phyloP scores from a whole-genome alignment of 2,888 invertebrate genomes.

The Sphaeridia pumilis region DNA sequence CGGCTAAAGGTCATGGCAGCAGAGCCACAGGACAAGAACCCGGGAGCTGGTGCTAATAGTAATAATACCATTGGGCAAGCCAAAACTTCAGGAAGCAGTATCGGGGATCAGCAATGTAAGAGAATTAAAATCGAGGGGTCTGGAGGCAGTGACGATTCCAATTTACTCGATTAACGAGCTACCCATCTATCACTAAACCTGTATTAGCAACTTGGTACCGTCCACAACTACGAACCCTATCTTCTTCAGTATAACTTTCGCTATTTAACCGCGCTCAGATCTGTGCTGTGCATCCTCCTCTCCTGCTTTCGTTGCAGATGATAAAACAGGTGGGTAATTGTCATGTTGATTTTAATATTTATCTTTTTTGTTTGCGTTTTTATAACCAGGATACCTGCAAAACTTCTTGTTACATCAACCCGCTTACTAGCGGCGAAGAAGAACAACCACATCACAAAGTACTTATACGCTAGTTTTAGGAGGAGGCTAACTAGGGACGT shows the following conservation, averaged over 20 bases:
- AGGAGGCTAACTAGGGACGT: too few species aligned
- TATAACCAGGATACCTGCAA: too few species aligned
- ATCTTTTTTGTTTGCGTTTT: neutral
- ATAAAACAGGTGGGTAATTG: neutral
- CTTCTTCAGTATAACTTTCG: too few species aligned
- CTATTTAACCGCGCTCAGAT: neutral
- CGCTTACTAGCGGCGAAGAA: too few species aligned
- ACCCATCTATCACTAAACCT: neutral
- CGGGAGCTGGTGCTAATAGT: constrained; percentile 17
- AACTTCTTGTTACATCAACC: too few species aligned
- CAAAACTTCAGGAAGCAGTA: constrained; percentile 18
- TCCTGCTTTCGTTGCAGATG: neutral
- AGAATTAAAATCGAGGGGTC: constrained; percentile 35
- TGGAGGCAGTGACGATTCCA: constrained; percentile 16
- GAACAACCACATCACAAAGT: too few species aligned
- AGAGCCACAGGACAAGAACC: constrained; percentile 44
- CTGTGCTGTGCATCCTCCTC: constrained; percentile 27
- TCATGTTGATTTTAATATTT: neutral
- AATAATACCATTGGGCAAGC: constrained; percentile 10
- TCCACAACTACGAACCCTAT: too few species aligned
- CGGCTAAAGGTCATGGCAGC: constrained; percentile 80
- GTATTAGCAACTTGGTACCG: too few species aligned
- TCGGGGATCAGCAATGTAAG: constrained; percentile 36
- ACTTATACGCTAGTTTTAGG: too few species aligned
- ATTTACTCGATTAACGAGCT: constrained; percentile 10